Percentiles rank a stretch among this genome's conserved stretches.
Conservation (phyloP, 2,113 vertebrate genomes). For the Cochlearius cochlearius region DNA sequence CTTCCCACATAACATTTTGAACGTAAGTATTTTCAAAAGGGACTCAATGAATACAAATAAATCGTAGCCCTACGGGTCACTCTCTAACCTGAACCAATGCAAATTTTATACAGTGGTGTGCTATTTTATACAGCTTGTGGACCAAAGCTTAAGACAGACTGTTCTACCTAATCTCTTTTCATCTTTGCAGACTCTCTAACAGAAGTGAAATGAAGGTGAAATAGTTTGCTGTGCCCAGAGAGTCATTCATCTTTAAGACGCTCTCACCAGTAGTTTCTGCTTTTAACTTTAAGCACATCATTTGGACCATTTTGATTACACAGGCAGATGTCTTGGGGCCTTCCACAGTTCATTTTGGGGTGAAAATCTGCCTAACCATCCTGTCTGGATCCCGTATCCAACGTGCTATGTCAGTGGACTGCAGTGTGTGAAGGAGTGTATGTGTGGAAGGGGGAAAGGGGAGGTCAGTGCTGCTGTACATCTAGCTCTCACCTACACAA, state of each 20-base stretch:
- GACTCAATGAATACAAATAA: background rate
- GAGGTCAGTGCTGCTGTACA: background rate
- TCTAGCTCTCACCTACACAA: background rate
- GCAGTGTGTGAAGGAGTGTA: accelerated
- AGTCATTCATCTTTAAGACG: background rate
- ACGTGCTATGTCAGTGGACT: accelerated
- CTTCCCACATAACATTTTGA: background rate
- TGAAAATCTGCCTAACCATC: background rate
- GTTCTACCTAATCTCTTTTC: background rate
- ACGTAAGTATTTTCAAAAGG: background rate
- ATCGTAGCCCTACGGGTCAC: background rate
- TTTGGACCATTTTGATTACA: background rate
- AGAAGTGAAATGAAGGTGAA: background rate
- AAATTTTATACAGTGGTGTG: background rate
- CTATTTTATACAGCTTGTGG: too few relatives aligned
- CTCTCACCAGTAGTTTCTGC: background rate
- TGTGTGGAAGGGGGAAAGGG: background rate
- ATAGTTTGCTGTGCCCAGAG: background rate
- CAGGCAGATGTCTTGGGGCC: background rate
- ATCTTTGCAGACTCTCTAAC: background rate
- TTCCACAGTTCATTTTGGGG: background rate
- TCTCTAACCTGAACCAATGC: background rate
- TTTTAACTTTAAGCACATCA: background rate
- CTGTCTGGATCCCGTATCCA: background rate
- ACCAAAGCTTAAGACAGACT: background rate